Evolutionary conservation across 1,140 invertebrate species (phyloP).

Genomic region (Heterodera carotae): DNA sequence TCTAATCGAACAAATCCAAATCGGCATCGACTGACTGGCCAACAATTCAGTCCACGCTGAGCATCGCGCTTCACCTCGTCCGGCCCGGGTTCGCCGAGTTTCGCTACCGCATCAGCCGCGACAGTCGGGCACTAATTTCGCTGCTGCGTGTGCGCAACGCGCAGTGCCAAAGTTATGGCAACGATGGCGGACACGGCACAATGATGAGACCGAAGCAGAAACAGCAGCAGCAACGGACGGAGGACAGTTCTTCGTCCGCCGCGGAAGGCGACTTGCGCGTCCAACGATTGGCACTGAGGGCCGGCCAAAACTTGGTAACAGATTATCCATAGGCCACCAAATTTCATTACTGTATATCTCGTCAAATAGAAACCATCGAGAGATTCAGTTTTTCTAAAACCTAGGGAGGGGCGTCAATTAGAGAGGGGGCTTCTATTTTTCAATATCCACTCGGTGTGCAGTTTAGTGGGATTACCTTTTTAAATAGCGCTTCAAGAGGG

Average conservation of each 20-base stretch:
- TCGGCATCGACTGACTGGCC: too few relatives aligned
- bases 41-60: conserved; percentile 49
- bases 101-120: conserved; percentile 55
- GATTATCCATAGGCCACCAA: not conserved
- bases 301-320: conserved; percentile 54
- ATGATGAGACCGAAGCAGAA: not conserved
- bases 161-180: conserved; percentile 60
- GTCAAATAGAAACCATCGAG: too few relatives aligned
- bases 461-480: too few relatives aligned
- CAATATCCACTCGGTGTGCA: too few relatives aligned
- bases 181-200: not conserved
- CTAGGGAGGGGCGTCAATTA: too few relatives aligned
- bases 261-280: conserved; percentile 51
- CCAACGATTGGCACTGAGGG: conserved; percentile 45
- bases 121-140: conserved; percentile 48
- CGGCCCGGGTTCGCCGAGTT: conserved; percentile 55
- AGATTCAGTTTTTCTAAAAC: too few relatives aligned
- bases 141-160: conserved; percentile 58
- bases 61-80: conserved; percentile 57
- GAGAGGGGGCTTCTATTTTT: too few relatives aligned
- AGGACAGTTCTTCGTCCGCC: conserved; percentile 39
- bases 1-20: too few relatives aligned
- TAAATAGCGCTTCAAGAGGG: too few relatives aligned
- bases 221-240: conserved; percentile 23
- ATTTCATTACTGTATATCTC: too few relatives aligned